Conservation (phyloP, 1,140 invertebrate genomes). For the Solenopsis invicta region DNA sequence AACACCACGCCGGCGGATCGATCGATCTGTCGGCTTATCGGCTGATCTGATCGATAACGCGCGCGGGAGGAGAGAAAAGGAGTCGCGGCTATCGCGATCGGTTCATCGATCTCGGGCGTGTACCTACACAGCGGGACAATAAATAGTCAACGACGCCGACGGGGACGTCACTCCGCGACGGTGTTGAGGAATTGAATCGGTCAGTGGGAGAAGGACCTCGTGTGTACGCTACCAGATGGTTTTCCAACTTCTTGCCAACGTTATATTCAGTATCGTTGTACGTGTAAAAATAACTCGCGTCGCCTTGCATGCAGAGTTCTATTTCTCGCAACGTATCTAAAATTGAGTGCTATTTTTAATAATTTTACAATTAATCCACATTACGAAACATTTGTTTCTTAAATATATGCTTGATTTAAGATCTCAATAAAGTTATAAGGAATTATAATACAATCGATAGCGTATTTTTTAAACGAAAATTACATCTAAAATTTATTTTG, state of each 20-base stretch:
- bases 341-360: background rate
- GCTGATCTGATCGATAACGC: constrained; percentile 33
- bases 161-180: constrained; percentile 35
- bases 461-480: background rate
- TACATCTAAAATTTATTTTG: background rate
- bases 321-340: background rate
- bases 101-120: constrained; percentile 42
- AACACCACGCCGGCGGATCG: constrained; percentile 43
- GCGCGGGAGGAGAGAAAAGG: constrained; percentile 6
- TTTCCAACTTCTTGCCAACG: background rate
- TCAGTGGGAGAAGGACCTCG: background rate
- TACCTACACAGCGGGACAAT: constrained; percentile 44
- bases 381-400: background rate
- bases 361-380: background rate
- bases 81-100: constrained; percentile 12
- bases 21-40: constrained; percentile 49
- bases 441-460: background rate
- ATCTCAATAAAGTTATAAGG: background rate
- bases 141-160: constrained; percentile 50
- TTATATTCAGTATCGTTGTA: background rate
- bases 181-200: constrained; percentile 58
- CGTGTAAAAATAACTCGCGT: background rate
- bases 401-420: background rate
- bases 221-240: constrained; percentile 17
- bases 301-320: background rate